A percentile compares a stretch with the other conserved stretches of the same genome.
Evolutionary conservation across 2,888 invertebrate species (phyloP).

Genomic region (Lepidochitona cinerea): DNA sequence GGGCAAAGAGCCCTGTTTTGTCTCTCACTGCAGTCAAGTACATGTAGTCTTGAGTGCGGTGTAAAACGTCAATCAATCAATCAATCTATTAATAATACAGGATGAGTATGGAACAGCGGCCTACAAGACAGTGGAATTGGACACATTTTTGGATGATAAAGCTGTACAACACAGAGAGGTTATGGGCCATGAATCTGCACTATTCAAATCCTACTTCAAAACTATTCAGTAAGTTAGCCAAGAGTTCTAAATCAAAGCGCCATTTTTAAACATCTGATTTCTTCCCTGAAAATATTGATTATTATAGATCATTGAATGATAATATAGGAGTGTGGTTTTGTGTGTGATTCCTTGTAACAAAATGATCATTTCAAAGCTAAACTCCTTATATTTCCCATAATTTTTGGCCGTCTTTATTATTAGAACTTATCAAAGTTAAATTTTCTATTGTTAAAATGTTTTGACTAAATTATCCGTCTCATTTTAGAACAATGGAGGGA

Average conservation of each 20-base stretch:
- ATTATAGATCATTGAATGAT: too few species aligned
- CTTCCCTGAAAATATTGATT: too few species aligned
- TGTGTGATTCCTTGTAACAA: too few species aligned
- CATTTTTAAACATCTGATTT: too few species aligned
- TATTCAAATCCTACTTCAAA: conserved; percentile 66
- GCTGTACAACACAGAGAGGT: conserved; percentile 69
- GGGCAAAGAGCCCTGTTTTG: too few species aligned
- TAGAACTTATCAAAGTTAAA: too few species aligned
- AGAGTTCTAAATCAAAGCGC: not conserved
- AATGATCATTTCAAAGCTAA: too few species aligned
- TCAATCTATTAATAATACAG: too few species aligned
- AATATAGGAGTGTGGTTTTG: too few species aligned
- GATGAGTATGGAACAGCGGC: conserved; percentile 71
- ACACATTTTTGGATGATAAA: conserved; percentile 64
- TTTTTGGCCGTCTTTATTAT: too few species aligned
- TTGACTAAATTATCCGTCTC: not conserved
- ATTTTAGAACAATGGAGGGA: conserved; percentile 56
- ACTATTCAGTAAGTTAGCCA: conserved; percentile 42
- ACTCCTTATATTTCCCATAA: too few species aligned
- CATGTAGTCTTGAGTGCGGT: not conserved
- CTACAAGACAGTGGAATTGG: conserved; percentile 71
- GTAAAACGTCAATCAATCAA: not conserved
- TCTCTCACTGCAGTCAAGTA: too few species aligned
- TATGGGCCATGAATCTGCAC: conserved; percentile 64
- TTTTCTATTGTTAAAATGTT: not conserved